These are phyloP conservation scores for Urosaurus nigricauda DNA, from an alignment of 2,797 vertebrate genomes.

Conservation along the genomic window DNA sequence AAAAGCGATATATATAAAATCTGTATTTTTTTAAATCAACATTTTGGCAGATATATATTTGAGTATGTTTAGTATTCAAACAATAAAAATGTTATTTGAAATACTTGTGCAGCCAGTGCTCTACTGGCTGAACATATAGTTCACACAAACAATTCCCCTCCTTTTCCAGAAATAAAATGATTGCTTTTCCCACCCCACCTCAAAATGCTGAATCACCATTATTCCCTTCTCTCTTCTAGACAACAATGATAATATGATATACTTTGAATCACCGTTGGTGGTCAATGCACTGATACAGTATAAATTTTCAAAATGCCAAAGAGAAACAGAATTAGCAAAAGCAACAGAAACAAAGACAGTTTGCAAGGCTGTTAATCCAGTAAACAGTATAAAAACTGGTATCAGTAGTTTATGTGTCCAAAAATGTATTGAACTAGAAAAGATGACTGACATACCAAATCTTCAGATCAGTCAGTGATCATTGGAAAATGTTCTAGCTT, in stretches of 20 bases:
- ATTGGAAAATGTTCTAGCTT: too few species aligned
- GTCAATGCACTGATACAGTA: constrained; percentile 48
- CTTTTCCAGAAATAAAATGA: constrained; percentile 34
- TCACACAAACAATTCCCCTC: constrained; percentile 20
- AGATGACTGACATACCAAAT: background rate
- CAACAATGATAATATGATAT: too few species aligned
- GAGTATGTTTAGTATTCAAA: background rate
- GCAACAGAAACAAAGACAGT: background rate
- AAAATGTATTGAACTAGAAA: background rate
- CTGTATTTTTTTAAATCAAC: background rate
- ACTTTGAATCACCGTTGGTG: too few species aligned
- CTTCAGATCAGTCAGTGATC: background rate
- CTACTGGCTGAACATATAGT: background rate
- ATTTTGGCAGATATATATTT: too few species aligned
- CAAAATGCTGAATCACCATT: constrained; percentile 60
- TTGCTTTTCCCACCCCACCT: constrained; percentile 49
- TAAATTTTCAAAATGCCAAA: constrained; percentile 54
- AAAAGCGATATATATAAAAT: background rate
- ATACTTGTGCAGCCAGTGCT: background rate
- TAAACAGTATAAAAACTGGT: background rate
- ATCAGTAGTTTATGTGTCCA: background rate
- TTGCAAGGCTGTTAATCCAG: background rate
- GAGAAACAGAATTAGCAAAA: too few species aligned
- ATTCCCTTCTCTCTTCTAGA: too few species aligned
- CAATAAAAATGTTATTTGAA: background rate